Base-by-base conservation (phyloP, 1,140 invertebrate genomes). In the Paraescarpia echinospica region DNA sequence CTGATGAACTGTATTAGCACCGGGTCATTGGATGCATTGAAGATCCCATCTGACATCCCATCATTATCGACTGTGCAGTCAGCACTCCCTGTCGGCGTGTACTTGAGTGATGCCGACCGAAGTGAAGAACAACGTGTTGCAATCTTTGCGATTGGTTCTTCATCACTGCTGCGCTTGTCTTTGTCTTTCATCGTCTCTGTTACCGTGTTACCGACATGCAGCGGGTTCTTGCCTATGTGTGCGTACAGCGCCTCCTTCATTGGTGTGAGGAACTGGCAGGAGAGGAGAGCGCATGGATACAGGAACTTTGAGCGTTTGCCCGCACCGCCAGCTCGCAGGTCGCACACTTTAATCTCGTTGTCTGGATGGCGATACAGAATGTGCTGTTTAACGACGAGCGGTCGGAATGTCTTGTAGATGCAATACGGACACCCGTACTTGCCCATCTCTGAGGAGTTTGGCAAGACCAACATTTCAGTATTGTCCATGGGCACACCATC, bases 381-480 rank as follows among this genome's bases (percentile, higher is more conserved):
- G 35, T 93, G 92, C n/a, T 27, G 35, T 88, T 93, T 93, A 14
- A 92, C 59, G 41, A 89, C 88, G 33, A 77, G 33, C 22, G 92
- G 91, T 8, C 59, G 91, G 33, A 92, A 88, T 5, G 51, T 88
- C 89, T 91, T 33, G n/a, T 41, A 77, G 34, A 89, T 27, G 35
- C 92, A 93, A 14, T 92, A 59, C 1, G 91, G 33, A n/a, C 92
- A 93, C 77, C 77, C 33, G 88, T 93, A 93, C 33, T 89, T 77
- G 33, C 59, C 59, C 59, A 77, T 22, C 59, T 77, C 59, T 18
- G 59, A 77, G 18, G 59, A 77, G 27, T 77, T 77, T 77, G 59
- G 59, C 59, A 77, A 77, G 59, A 77, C 59, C 59, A 77, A 77
- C 89, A 90, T 35, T 27, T 77, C 92, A 51, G 92, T 88, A n/a